Conservation (phyloP, 2,797 vertebrate species). For the Centroberyx gerrardi region DNA sequence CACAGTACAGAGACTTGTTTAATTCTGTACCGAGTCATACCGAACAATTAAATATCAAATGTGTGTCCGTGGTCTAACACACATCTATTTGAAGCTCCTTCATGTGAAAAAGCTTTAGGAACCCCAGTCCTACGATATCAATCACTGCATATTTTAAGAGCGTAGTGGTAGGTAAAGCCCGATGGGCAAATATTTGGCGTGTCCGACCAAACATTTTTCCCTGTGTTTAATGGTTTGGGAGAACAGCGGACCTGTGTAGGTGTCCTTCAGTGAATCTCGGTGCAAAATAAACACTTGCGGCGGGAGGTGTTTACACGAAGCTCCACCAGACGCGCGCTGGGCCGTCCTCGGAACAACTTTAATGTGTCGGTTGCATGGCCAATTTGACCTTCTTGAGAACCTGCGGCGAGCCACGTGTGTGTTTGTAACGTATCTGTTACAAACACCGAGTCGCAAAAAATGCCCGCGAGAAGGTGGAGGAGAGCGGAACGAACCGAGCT, state of each 20-base stretch:
- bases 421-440: slow-evolving; percentile 72
- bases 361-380: slow-evolving; percentile 79
- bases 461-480: slow-evolving; percentile 55
- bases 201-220: slow-evolving; percentile 77
- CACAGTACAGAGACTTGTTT: no score
- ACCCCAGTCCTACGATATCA: slow-evolving; percentile 60
- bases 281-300: slow-evolving; percentile 78
- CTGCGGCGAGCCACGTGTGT: slow-evolving; percentile 61
- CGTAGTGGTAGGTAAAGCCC: slow-evolving; percentile 78
- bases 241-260: slow-evolving; percentile 78
- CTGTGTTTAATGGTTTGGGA: slow-evolving; percentile 69
- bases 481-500: slow-evolving; percentile 20
- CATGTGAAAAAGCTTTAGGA: slow-evolving; percentile 39
- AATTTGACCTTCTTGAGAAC: slow-evolving; percentile 82
- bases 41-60: not conserved
- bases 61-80: slow-evolving; percentile 37
- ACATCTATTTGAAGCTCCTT: slow-evolving; percentile 43
- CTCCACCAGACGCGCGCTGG: slow-evolving; percentile 67
- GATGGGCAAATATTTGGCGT: slow-evolving; percentile 80
- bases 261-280: slow-evolving; percentile 74
- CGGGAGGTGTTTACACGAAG: slow-evolving; percentile 78
- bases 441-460: slow-evolving; percentile 66
- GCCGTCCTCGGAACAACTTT: slow-evolving; percentile 71
- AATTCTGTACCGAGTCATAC: not conserved
- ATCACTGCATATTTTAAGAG: slow-evolving; percentile 79